Evolutionary conservation across 2,888 invertebrate species (phyloP).

Genomic region (Diaprepes abbreviatus): DNA sequence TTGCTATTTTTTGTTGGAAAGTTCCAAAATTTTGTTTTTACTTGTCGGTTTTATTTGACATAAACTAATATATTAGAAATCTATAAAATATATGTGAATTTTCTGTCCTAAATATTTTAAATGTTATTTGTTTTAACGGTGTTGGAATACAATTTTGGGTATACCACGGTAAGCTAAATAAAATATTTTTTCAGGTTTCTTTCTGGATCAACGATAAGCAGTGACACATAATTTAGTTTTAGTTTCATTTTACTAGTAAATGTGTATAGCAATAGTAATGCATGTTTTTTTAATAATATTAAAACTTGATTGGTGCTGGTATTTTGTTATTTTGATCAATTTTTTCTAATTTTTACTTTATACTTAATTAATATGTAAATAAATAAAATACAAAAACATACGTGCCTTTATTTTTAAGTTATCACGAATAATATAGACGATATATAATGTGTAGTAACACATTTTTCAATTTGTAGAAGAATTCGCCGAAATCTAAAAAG

Average conservation of each 20-base stretch:
- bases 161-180: background rate
- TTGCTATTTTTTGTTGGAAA: too few relatives aligned
- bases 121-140: background rate
- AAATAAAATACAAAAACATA: background rate
- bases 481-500: slow-evolving; percentile 54
- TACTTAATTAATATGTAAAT: slow-evolving; percentile 1
- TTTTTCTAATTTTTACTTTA: background rate
- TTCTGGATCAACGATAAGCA: slow-evolving; percentile 34
- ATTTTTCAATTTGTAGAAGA: slow-evolving; percentile 50
- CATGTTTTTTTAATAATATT: slow-evolving; percentile 33
- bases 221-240: slow-evolving; percentile 22
- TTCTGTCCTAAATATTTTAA: too few relatives aligned
- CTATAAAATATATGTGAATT: too few relatives aligned
- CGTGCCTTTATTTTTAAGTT: slow-evolving; percentile 7
- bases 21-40: too few relatives aligned
- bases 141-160: background rate
- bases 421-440: slow-evolving; percentile 1
- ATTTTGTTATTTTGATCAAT: slow-evolving; percentile 5
- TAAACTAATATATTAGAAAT: too few relatives aligned
- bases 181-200: slow-evolving; percentile 43
- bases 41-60: too few relatives aligned
- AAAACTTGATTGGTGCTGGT: slow-evolving; percentile 27
- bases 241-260: slow-evolving; percentile 7
- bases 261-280: slow-evolving; percentile 26
- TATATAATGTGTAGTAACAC: slow-evolving; percentile 21